Percentiles rank a stretch among this genome's conserved stretches.
These are phyloP conservation scores for Perizoma flavofasciatum DNA, from an alignment of 2,888 invertebrate species.

Conservation along the genomic window DNA sequence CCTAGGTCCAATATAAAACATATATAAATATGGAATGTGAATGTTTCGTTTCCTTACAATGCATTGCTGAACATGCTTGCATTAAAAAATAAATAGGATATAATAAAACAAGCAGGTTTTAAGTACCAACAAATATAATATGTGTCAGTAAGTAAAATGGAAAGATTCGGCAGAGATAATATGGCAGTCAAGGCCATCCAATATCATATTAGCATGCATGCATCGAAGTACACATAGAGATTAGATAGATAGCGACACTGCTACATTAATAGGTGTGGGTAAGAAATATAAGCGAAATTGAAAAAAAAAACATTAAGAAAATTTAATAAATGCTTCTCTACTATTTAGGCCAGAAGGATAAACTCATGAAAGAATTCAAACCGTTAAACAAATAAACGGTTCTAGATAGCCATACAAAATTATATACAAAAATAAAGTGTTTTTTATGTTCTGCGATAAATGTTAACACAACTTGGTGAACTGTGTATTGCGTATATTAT, in stretches of 20 bases:
- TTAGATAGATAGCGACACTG: slow-evolving; percentile 64
- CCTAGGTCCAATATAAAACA: no score
- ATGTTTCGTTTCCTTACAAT: no score
- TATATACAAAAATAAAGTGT: slow-evolving; percentile 5
- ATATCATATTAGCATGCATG: slow-evolving; percentile 52
- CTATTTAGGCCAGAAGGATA: no score
- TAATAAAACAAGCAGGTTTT: no score
- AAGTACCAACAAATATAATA: slow-evolving; percentile 37
- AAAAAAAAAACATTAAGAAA: no score
- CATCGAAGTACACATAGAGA: slow-evolving; percentile 59
- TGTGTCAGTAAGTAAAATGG: slow-evolving; percentile 53
- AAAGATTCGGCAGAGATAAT: slow-evolving; percentile 62
- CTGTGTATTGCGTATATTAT: background rate
- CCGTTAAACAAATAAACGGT: background rate
- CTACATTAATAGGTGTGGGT: slow-evolving; percentile 25
- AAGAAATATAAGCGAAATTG: no score
- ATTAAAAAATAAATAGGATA: no score
- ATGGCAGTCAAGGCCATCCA: slow-evolving; percentile 64
- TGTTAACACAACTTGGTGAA: slow-evolving; percentile 3
- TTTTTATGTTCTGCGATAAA: slow-evolving; percentile 7
- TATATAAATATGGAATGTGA: no score
- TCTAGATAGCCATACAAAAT: background rate
- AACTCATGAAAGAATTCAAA: no score
- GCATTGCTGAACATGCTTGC: no score
- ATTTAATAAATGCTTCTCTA: no score